A percentile compares a stretch with the other conserved stretches of the same genome.
Conservation (phyloP, 2,888 invertebrate species). For the Pharmacophagus antenor region DNA sequence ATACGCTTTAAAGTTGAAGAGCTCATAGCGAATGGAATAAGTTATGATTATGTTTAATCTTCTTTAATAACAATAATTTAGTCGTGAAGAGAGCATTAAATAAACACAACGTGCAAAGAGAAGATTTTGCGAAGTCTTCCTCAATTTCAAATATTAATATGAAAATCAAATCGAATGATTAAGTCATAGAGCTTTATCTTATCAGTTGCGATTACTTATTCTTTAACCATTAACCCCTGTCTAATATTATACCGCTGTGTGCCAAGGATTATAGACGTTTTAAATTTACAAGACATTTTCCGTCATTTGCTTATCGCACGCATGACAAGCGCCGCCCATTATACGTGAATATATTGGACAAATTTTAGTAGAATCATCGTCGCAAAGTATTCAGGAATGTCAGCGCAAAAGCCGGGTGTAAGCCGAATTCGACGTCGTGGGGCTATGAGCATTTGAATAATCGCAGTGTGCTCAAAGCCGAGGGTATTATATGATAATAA, state of each 20-base stretch:
- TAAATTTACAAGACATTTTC: constrained; percentile 78
- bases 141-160: neutral
- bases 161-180: constrained; percentile 40
- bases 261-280: constrained; percentile 68
- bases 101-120: too few species aligned
- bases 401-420: constrained; percentile 47
- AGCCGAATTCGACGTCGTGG: constrained; percentile 44
- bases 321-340: constrained; percentile 74
- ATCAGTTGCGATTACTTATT: constrained; percentile 66
- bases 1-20: too few species aligned
- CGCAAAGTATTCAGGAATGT: constrained; percentile 62
- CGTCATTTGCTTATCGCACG: constrained; percentile 78
- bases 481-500: constrained; percentile 79
- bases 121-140: neutral
- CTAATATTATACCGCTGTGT: constrained; percentile 66
- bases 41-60: neutral
- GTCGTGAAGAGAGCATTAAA: neutral
- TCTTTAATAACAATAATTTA: neutral
- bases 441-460: constrained; percentile 75
- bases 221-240: constrained; percentile 58
- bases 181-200: constrained; percentile 54
- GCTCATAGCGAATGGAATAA: neutral
- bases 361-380: constrained; percentile 63
- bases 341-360: constrained; percentile 75
- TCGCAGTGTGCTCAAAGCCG: constrained; percentile 65